Percentiles rank a stretch among this genome's conserved stretches.
phyloP scores from a whole-genome alignment of 1,140 invertebrate genomes.

The Eupeodes corollae region DNA sequence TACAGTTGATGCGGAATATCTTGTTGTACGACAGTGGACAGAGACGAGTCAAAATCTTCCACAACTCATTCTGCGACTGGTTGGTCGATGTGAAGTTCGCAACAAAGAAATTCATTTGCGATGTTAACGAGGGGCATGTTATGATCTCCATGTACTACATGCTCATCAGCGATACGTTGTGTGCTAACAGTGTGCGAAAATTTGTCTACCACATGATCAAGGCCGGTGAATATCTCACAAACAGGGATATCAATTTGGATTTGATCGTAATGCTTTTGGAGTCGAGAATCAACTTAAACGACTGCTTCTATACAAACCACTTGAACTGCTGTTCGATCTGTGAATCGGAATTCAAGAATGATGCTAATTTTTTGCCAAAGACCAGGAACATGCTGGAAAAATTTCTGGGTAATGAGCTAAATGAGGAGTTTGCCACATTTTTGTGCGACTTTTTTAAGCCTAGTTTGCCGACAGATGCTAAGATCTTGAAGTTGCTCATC shows the following conservation, averaged over 20 bases:
- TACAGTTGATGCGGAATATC: slow-evolving; percentile 62
- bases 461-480: slow-evolving; percentile 46
- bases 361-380: slow-evolving; percentile 29
- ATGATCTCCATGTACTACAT: slow-evolving; percentile 80
- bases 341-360: slow-evolving; percentile 32
- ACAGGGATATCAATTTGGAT: slow-evolving; percentile 29
- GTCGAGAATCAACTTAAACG: slow-evolving; percentile 31
- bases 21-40: slow-evolving; percentile 41
- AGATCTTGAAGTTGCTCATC: slow-evolving; percentile 50
- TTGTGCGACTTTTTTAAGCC: slow-evolving; percentile 40
- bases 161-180: slow-evolving; percentile 37
- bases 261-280: slow-evolving; percentile 33
- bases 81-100: slow-evolving; percentile 91
- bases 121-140: slow-evolving; percentile 74
- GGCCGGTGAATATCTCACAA: slow-evolving; percentile 28
- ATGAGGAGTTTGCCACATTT: slow-evolving; percentile 29
- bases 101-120: slow-evolving; percentile 85
- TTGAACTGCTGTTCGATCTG: slow-evolving; percentile 33
- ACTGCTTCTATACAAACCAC: slow-evolving; percentile 35
- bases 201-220: slow-evolving; percentile 34
- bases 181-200: slow-evolving; percentile 28
- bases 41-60: slow-evolving; percentile 65
- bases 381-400: slow-evolving; percentile 28
- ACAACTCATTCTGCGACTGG: slow-evolving; percentile 90
- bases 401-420: slow-evolving; percentile 27